phyloP scores from a whole-genome alignment of 2,113 vertebrate species.

The Catagonus wagneri region DNA sequence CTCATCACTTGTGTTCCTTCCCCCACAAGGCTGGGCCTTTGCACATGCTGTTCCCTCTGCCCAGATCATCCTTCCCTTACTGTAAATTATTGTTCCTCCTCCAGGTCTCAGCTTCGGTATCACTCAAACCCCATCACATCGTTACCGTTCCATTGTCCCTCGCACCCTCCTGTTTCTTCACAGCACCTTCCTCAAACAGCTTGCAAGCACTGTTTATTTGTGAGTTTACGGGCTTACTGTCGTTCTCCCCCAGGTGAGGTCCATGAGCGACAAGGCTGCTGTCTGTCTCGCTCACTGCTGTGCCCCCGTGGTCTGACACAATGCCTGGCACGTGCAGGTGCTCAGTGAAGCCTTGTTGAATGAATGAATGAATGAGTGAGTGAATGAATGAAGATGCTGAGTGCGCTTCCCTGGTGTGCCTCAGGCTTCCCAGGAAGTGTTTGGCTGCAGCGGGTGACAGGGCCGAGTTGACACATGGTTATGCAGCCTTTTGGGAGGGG shows the following conservation, averaged over 20 bases:
- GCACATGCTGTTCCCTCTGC: neutral
- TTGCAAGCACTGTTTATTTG: neutral
- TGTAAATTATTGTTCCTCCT: neutral
- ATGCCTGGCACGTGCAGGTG: neutral
- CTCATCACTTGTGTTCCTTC: neutral
- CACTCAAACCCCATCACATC: neutral
- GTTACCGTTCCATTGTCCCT: neutral
- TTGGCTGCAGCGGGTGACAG: neutral
- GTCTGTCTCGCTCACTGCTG: neutral
- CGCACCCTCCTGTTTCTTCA: neutral
- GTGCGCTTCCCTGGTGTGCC: neutral
- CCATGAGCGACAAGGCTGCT: neutral
- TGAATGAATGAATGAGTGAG: neutral
- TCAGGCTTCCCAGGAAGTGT: neutral
- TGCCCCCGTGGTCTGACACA: neutral
- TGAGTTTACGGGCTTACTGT: neutral
- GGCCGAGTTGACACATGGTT: neutral
- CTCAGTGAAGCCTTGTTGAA: neutral
- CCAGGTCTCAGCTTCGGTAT: neutral
- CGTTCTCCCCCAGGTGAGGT: neutral
- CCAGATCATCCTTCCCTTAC: neutral
- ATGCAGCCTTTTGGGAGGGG: neutral
- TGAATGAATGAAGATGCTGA: neutral
- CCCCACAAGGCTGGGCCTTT: neutral
- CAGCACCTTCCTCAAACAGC: neutral